phyloP scores from a whole-genome alignment of 2,797 vertebrate species.

The Graptemys geographica region DNA sequence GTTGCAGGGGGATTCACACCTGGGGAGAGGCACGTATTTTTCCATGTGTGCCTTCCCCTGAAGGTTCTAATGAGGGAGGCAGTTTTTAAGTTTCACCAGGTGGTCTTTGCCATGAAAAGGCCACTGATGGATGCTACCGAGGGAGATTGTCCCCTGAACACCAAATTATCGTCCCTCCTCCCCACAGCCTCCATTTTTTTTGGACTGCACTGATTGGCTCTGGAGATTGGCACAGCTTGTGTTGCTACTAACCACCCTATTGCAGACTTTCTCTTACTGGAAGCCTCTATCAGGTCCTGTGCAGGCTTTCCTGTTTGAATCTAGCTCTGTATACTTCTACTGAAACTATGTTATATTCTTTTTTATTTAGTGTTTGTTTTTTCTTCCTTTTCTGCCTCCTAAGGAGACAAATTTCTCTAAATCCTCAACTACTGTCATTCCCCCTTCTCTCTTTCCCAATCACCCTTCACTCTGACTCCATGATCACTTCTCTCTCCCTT shows the following conservation, averaged over 20 bases:
- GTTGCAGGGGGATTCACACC: neutral
- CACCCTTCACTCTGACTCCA: neutral
- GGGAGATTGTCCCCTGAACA: neutral
- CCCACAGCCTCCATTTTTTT: neutral
- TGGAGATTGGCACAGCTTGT: neutral
- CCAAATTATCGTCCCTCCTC: too few species aligned
- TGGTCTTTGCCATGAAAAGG: accelerated
- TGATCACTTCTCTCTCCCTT: neutral
- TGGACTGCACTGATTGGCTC: neutral
- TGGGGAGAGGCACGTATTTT: neutral
- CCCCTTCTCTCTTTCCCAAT: neutral
- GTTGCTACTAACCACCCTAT: neutral
- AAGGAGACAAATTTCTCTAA: neutral
- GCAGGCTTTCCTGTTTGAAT: neutral
- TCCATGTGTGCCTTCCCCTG: neutral
- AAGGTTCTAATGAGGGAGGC: neutral
- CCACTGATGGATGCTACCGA: neutral
- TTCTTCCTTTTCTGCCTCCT: neutral
- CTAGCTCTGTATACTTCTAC: neutral
- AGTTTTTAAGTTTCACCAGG: neutral
- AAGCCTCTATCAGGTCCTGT: neutral
- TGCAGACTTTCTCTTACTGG: neutral
- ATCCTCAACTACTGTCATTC: neutral
- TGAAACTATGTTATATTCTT: neutral
- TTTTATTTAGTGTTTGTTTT: neutral